Base-by-base conservation (phyloP, 2,113 vertebrate species). In the Bos indicus region DNA sequence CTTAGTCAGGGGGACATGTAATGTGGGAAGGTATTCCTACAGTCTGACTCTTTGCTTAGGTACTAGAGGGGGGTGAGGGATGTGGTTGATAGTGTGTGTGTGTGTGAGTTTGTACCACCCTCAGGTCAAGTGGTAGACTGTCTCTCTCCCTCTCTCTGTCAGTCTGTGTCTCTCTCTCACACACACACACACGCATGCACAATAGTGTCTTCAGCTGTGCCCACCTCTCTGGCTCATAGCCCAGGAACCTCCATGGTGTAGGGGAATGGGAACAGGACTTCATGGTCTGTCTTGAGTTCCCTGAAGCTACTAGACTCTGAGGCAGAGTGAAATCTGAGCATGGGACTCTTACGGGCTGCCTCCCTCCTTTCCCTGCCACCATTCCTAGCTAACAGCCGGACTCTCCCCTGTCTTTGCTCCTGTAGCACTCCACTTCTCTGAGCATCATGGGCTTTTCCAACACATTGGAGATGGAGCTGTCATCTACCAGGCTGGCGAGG, bases 381-480 rank as follows among this genome's bases (percentile, higher is more conserved):
- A 33, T 33, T 64, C 23, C 43, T 33, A 30, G 23, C 82, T 86
- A 88, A 91, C 40, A 91, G 78, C 60, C n/a, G 43, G 40, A 36
- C 36, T 91, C 14, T 64, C 25, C 30, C 43, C 11, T 95, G 30
- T 94, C 46, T 94, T 52, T 78, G 0, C 64, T 59, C 90, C 91
- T 46, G 1, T 78, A 99, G 99, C 91, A 7, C 87, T 98, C 98
- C 0, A 85, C 99, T 85, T 98, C 99, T 0, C 97, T 99, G 95
- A 99, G 97, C 95, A 86, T 94, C 78, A 98, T 97, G 98, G 98
- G 98, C 67, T 99, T 99, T 96, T 98, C 99, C 85, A 98, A 97
- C 78, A 13, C 97, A 26, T 64, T 98, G 84, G 99, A 99, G 93
- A 99, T 99, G 98, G 99, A 99, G n/a, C 94, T 99, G 43, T 98